Percentiles rank a stretch among this genome's conserved stretches.
These are phyloP conservation scores for Gryon sp. DNA, from an alignment of 1,140 invertebrate genomes.

Conservation along the genomic window DNA sequence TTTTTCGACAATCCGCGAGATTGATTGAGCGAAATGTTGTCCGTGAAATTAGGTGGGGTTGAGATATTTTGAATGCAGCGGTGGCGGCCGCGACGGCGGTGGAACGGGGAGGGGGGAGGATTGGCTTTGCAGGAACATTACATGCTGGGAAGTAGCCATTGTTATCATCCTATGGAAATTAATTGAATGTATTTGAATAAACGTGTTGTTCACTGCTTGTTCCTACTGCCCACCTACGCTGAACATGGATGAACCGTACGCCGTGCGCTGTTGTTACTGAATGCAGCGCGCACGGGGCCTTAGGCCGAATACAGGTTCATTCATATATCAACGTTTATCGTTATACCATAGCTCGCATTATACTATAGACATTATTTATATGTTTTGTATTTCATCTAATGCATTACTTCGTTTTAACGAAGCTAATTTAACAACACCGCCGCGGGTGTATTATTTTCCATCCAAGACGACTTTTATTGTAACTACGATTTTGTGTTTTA, in stretches of 20 bases:
- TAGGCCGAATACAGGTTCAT: conserved; percentile 54
- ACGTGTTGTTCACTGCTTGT: conserved; percentile 76
- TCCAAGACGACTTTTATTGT: too few relatives aligned
- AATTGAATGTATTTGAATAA: conserved; percentile 80
- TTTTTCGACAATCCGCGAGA: conserved; percentile 27
- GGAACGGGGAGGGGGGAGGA: conserved; percentile 18
- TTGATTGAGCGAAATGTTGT: conserved; percentile 23
- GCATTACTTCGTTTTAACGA: conserved; percentile 58
- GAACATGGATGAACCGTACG: conserved; percentile 69
- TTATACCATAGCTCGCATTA: conserved; percentile 57
- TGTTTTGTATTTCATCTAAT: conserved; percentile 58
- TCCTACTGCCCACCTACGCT: conserved; percentile 75
- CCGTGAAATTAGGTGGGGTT: conserved; percentile 16
- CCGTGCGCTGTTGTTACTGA: conserved; percentile 58
- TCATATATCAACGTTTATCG: conserved; percentile 63
- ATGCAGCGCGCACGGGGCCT: conserved; percentile 48
- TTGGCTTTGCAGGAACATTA: conserved; percentile 65
- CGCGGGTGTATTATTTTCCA: conserved; percentile 19
- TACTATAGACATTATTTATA: conserved; percentile 56
- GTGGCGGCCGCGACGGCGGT: conserved; percentile 1
- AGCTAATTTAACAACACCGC: conserved; percentile 59
- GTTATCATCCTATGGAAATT: conserved; percentile 79
- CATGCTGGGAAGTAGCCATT: conserved; percentile 75
- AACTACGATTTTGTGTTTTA: too few relatives aligned
- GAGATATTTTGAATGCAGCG: conserved; percentile 12